Base-by-base conservation (phyloP, 2,888 invertebrate genomes). In the Troglohyphantes excavatus region DNA sequence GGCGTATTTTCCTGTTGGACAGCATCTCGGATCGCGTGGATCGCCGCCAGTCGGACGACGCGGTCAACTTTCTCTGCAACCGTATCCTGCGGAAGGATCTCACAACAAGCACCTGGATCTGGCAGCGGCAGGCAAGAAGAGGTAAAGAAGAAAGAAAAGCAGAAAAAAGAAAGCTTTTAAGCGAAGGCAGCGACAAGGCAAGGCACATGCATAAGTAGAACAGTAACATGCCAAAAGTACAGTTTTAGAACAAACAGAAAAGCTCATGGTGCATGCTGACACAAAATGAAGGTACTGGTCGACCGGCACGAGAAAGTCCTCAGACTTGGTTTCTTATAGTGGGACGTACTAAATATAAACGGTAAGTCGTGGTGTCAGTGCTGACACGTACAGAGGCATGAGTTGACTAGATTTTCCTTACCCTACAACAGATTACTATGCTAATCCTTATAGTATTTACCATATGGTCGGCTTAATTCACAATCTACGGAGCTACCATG, bases 91-190 rank as follows among this genome's bases (percentile, higher is more conserved):
- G 78, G 68, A 90, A 68, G 23, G 90, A 90, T 23, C 90, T 33
- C 85, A 78, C 11, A 21, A 90, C 59, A 23, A 90, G 85, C 21
- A 53, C 43, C 65, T 90, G 90, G 21, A 90, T 59, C 90, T 90
- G 81, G 27, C 19, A 26, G 33, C 33, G 68, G 59, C 67, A 67
- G 7, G 21, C 61, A 29, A 27, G 76, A 33, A 21, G 78, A 79
- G 27, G 27, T 65, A 68, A 68, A 39, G 67, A 78, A 68, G 43
- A 53, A 0, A 53, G 53, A 68, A 68, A 68, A 68, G 68, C 63
- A 53, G 53, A 53, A 53, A 29, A 61, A 81, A 73, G 21, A 59
- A 79, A 68, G 81, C 63, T 26, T 59, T 63, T 39, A 27, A n/a
- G 33, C 70, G 17, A n/a, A 27, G n/a, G n/a, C n/a, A 67, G 29